Conservation (phyloP, 2,888 invertebrate genomes). For the Cryptophagus acutangulus region DNA sequence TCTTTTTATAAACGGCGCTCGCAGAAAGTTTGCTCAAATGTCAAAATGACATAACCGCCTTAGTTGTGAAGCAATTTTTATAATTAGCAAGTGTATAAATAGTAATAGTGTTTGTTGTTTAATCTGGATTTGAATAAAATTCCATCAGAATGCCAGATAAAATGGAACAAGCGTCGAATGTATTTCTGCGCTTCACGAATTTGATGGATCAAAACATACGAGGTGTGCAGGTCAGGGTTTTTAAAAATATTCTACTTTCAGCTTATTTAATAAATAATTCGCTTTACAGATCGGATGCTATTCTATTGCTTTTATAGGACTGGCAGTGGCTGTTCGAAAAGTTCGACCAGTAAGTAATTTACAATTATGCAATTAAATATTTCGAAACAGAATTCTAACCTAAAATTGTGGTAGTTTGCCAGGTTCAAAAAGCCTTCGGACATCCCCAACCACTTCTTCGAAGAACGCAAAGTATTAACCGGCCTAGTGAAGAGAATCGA, state of each 20-base stretch:
- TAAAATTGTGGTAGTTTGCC: conserved; percentile 40
- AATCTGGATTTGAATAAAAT: not conserved
- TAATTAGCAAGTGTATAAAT: too few species aligned
- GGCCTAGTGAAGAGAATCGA: conserved; percentile 46
- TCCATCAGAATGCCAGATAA: too few species aligned
- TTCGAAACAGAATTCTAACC: too few species aligned
- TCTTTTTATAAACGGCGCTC: not conserved
- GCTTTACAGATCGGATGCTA: conserved; percentile 51
- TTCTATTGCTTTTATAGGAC: conserved; percentile 50
- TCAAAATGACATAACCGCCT: not conserved
- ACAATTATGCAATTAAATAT: too few species aligned
- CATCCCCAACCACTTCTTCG: conserved; percentile 45
- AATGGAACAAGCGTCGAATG: conserved; percentile 35
- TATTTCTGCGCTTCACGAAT: conserved; percentile 37
- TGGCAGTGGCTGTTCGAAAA: conserved; percentile 50
- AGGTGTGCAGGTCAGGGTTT: conserved; percentile 42
- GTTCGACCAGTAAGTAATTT: conserved; percentile 51
- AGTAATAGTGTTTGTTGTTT: conserved; percentile 4
- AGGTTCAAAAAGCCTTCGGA: conserved; percentile 45
- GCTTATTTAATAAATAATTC: conserved; percentile 10
- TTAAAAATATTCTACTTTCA: conserved; percentile 13
- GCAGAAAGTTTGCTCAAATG: conserved; percentile 1
- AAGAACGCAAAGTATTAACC: conserved; percentile 40
- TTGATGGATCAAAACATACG: conserved; percentile 43
- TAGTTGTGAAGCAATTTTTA: conserved; percentile 9